Percentiles rank a stretch among this genome's conserved stretches.
Conservation (phyloP, 2,888 invertebrate genomes). For the Mesoligia furuncula region DNA sequence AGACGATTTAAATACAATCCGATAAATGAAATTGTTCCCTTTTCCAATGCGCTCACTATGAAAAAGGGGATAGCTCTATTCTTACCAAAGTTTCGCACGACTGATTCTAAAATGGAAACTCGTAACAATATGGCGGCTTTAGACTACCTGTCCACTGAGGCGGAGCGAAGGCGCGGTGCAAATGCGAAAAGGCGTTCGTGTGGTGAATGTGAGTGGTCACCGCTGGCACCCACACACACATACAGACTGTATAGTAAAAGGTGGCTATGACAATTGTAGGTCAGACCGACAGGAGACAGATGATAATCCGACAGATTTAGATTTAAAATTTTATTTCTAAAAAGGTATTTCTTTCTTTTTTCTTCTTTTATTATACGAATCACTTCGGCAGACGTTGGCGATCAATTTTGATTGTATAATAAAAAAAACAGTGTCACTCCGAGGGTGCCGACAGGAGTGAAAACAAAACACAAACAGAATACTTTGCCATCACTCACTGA, state of each 20-base stretch:
- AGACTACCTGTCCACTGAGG: background rate
- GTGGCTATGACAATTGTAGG: background rate
- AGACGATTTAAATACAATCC: background rate
- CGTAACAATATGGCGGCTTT: conserved; percentile 29
- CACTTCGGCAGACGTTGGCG: no score
- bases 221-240: background rate
- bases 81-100: conserved; percentile 21
- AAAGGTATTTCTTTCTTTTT: background rate
- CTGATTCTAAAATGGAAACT: conserved; percentile 38
- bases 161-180: background rate
- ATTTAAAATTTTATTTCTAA: background rate
- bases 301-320: background rate
- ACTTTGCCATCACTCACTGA: no score
- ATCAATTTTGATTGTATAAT: background rate
- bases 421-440: no score
- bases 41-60: conserved; percentile 18
- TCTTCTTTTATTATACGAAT: background rate
- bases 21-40: conserved; percentile 7
- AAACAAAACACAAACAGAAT: no score
- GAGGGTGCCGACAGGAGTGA: no score
- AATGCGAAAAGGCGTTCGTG: background rate
- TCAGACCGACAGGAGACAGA: background rate
- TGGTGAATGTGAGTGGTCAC: conserved; percentile 17
- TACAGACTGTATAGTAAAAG: background rate
- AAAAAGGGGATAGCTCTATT: conserved; percentile 32